Evolutionary conservation across 1,140 invertebrate species (phyloP), one percentile per base, ranked within the genome.

Genomic region (Lysiphlebus fabarum): DNA sequence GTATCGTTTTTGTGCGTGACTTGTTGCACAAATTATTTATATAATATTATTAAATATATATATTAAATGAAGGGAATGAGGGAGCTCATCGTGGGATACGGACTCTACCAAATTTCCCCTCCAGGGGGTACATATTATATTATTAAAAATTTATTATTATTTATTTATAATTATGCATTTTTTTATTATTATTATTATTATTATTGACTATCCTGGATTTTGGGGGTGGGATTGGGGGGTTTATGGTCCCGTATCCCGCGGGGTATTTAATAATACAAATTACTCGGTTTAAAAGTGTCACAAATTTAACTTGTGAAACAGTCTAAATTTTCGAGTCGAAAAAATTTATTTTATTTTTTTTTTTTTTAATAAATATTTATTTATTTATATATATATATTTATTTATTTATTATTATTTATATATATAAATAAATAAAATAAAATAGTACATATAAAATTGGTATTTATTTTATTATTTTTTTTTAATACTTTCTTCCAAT

Each of bases 311-410:
- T 40, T 47, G 49, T 69, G 71, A 74, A 71, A 72, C 77, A 79
- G 77, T 78, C 77, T 79, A 78, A 70, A 76, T 70, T 70, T 67
- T 70, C 69, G 74, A 76, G 70, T 70, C 68, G n/a, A 44, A 38
- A 37, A 37, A 37, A 37, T 37, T 37, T 37, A 51, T 51, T 34
- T 40, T 40, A 8, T 7, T 40, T 40, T 40, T 40, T 40, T 2
- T 10, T 7, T 40, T 40, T 40, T 40, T 10, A 65, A 58, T 53
- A 36, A 41, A 5, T 34, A 47, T 38, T 45, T 53, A 41, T 36
- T 11, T 45, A 45, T 45, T 11, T 47, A 14, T 45, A n/a, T n/a
- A 58, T 53, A 36, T 26, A 5, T 34, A 47, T 38, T 45, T 53
- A 41, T 36, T 11, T 45, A 45, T 45, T 11, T 47, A 14, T 56